These are phyloP conservation scores for Xiphorhynchus elegans DNA, from an alignment of 2,113 vertebrate genomes.

Conservation along the genomic window DNA sequence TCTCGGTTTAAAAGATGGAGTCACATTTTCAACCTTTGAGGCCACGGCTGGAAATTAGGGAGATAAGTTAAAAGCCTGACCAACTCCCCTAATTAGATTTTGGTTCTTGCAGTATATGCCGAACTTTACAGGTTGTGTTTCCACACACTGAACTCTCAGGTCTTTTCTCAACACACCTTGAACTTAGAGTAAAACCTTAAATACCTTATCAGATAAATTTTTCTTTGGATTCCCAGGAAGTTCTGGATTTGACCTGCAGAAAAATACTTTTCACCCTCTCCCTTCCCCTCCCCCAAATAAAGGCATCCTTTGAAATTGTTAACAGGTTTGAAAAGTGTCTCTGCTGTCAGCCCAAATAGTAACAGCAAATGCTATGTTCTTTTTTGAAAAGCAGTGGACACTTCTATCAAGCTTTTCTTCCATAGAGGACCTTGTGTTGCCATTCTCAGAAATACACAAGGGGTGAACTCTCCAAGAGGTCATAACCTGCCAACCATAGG, in stretches of 20 bases:
- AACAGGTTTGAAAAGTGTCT: not conserved
- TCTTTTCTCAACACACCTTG: not conserved
- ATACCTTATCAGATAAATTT: not conserved
- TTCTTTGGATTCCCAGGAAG: not conserved
- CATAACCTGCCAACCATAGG: not conserved
- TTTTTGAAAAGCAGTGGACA: not conserved
- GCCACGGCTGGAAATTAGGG: not conserved
- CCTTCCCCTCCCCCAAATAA: not conserved
- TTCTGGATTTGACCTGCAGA: not conserved
- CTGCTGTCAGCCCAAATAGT: not conserved
- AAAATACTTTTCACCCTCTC: not conserved
- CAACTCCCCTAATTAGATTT: not conserved
- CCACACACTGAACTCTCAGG: not conserved
- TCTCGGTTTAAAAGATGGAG: not conserved
- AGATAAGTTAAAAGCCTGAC: not conserved
- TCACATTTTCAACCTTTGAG: conserved; percentile 15
- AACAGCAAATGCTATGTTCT: not conserved
- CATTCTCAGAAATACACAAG: not conserved
- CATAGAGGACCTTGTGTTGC: not conserved
- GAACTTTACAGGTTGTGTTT: not conserved
- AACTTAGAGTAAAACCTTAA: not conserved
- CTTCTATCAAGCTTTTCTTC: not conserved
- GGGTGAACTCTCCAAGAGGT: not conserved
- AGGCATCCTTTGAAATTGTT: not conserved
- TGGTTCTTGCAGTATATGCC: not conserved